Conservation (phyloP, 1,140 invertebrate genomes). For the Anastrepha obliqua region DNA sequence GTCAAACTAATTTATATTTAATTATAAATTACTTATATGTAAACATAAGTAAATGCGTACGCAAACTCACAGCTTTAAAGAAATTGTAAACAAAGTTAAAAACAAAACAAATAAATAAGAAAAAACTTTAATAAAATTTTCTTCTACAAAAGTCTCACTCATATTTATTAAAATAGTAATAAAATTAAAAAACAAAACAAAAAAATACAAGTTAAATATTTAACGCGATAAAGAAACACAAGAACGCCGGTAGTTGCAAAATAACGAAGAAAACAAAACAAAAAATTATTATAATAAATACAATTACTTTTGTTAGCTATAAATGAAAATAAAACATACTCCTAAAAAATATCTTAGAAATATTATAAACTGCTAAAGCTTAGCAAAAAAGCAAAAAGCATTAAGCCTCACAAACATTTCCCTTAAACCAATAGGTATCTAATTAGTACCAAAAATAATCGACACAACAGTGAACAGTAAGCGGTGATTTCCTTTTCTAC, state of each 20-base stretch:
- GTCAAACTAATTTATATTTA: slow-evolving; percentile 9
- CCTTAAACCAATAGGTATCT: background rate
- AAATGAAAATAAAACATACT: slow-evolving; percentile 13
- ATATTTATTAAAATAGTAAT: slow-evolving; percentile 4
- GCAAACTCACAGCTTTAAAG: slow-evolving; percentile 56
- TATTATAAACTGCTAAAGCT: slow-evolving; percentile 38
- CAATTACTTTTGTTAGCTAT: background rate
- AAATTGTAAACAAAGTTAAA: slow-evolving; percentile 47
- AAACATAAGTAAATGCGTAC: slow-evolving; percentile 50
- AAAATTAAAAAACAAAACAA: slow-evolving; percentile 7
- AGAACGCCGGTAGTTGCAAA: background rate
- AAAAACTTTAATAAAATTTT: slow-evolving; percentile 12
- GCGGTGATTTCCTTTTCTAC: slow-evolving; percentile 47
- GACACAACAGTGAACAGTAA: slow-evolving; percentile 17
- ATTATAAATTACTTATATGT: slow-evolving; percentile 5
- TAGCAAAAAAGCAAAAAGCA: slow-evolving; percentile 15
- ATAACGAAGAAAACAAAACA: slow-evolving; percentile 1
- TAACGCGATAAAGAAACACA: background rate
- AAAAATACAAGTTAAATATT: background rate
- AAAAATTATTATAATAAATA: background rate
- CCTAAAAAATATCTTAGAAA: background rate
- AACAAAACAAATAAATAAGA: slow-evolving; percentile 4
- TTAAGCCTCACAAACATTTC: slow-evolving; percentile 44
- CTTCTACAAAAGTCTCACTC: slow-evolving; percentile 14
- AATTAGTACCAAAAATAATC: slow-evolving; percentile 2